Evolutionary conservation across 1,140 invertebrate species (phyloP).

Genomic region (Zaprionus camerounensis): DNA sequence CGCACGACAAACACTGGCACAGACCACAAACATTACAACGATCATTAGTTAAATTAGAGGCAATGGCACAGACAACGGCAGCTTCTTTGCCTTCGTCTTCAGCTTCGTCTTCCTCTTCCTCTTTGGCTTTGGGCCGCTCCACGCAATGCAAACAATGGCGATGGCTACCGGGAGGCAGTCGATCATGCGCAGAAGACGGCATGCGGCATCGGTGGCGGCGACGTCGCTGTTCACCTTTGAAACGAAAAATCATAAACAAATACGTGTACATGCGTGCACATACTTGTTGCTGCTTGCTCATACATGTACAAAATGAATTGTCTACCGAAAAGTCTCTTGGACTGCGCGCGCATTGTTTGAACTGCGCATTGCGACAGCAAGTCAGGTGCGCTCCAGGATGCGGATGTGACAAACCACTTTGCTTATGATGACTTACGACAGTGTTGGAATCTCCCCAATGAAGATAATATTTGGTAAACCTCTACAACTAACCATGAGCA

Average conservation of each 20-base stretch:
- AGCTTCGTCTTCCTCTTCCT: background rate
- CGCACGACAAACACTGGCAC: conserved; percentile 66
- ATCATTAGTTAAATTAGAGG: conserved; percentile 81
- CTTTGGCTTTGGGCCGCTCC: conserved; percentile 35
- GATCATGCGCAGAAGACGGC: conserved; percentile 66
- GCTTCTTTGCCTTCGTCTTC: conserved; percentile 10
- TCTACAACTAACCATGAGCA: conserved; percentile 28
- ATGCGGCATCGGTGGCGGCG: conserved; percentile 29
- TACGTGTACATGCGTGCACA: conserved; percentile 35
- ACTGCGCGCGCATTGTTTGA: conserved; percentile 34
- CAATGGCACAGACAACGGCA: conserved; percentile 36
- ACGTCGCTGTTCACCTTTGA: conserved; percentile 63
- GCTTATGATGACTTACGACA: conserved; percentile 8
- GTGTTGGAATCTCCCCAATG: conserved; percentile 18
- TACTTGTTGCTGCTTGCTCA: background rate
- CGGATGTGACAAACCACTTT: conserved; percentile 42
- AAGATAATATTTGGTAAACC: conserved; percentile 49
- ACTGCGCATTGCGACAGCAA: conserved; percentile 36
- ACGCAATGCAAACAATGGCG: conserved; percentile 56
- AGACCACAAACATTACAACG: conserved; percentile 79
- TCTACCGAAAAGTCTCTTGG: conserved; percentile 38
- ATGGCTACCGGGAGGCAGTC: conserved; percentile 74
- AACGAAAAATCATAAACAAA: conserved; percentile 76
- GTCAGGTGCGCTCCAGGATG: conserved; percentile 59
- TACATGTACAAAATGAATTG: conserved; percentile 2